Evolutionary conservation across 1,140 invertebrate species (phyloP).

Genomic region (Hesperophylax magnus): DNA sequence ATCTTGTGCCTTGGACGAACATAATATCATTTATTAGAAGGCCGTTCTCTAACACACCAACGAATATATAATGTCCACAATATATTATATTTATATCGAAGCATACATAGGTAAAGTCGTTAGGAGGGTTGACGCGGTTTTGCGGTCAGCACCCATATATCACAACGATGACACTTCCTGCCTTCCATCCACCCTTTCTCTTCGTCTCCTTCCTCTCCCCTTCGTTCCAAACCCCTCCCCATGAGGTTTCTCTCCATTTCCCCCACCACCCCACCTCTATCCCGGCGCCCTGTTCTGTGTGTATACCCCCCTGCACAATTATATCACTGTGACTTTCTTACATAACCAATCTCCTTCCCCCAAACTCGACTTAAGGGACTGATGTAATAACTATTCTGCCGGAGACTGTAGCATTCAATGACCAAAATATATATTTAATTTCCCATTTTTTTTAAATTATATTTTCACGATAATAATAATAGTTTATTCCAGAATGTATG

Average conservation of each 20-base stretch:
- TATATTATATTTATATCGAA: not conserved
- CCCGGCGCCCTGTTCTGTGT: not conserved
- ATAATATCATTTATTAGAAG: too few species aligned
- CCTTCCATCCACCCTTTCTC: constrained; percentile 25
- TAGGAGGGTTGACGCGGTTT: constrained; percentile 12
- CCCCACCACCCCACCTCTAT: not conserved
- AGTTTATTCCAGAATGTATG: too few species aligned
- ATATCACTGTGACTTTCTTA: constrained; percentile 34
- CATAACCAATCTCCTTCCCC: constrained; percentile 22
- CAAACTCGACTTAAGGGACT: not conserved
- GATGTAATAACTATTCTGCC: not conserved
- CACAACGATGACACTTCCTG: constrained; percentile 45
- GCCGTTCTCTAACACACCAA: too few species aligned
- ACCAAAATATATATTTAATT: too few species aligned
- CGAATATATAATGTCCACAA: too few species aligned
- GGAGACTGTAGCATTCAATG: not conserved
- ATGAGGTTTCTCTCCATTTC: too few species aligned
- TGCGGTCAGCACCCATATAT: constrained; percentile 45
- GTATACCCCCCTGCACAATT: constrained; percentile 8
- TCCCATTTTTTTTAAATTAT: too few species aligned
- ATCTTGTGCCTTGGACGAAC: too few species aligned
- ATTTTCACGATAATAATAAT: too few species aligned
- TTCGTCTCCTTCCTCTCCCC: not conserved
- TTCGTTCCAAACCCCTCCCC: too few species aligned
- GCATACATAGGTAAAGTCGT: constrained; percentile 14